Evolutionary conservation across 1,140 invertebrate genomes (phyloP), one percentile per base, ranked within the genome.

Genomic region (Drosophila paulistorum): DNA sequence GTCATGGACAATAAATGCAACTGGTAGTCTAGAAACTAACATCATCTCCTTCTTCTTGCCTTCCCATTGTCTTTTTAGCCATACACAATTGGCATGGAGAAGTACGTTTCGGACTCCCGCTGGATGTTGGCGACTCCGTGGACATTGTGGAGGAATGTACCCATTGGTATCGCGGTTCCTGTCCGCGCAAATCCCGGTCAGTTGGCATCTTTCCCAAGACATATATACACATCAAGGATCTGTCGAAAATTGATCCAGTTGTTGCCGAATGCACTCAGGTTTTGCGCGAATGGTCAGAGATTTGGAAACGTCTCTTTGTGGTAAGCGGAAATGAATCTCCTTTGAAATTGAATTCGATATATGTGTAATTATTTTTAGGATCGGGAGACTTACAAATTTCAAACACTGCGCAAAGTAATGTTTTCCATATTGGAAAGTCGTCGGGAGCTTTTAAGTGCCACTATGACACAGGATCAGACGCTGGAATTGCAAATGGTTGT

Each of bases 231-330:
- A 92, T 96, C 59, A 96, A 97, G 91, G 91, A 92, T 35, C 94
- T 96, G 48, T 96, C 96, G 76, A 96, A 96, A 91, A 97, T 98
- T 90, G 97, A 98, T 93, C 94, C 96, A 1, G 95, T 98, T n/a
- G 96, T 98, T 0, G 94, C 95, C 55, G 97, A 98, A 93, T 97
- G 98, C n/a, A 97, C 97, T 3, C 94, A 96, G 65, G 97, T 98
- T 0, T 93, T 98, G 10, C 93, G 97, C 91, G 98, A 99, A 95
- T 99, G 98, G 98, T 96, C 95, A 30, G 93, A 95, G 72, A 96
- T 98, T 67, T 98, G 97, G 97, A 98, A 98, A 90, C 95, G 95
- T 67, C 93, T 98, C 11, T 98, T 96, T 94, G 96, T 98, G 93
- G 97, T 97, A 93, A 93, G 78, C 77, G 1, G 1, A 7, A 45